phyloP scores from a whole-genome alignment of 1,140 invertebrate species.

The Archegozetes longisetosus region DNA sequence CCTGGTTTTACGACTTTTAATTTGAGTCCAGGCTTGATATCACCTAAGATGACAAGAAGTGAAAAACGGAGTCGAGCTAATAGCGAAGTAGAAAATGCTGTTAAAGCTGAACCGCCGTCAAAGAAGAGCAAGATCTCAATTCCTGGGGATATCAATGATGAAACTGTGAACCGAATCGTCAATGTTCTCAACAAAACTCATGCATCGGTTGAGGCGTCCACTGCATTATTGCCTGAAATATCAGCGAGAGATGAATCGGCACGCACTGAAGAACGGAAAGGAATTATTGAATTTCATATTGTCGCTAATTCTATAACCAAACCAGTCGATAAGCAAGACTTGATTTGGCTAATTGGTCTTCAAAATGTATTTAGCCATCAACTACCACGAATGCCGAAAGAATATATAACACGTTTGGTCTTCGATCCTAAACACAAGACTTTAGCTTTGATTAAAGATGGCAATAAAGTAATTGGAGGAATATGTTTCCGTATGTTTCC shows the following conservation, averaged over 20 bases:
- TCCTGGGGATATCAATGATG: conserved; percentile 1
- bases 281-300: conserved; percentile 81
- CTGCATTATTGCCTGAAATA: conserved; percentile 37
- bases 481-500: conserved; percentile 95
- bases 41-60: conserved; percentile 21
- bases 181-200: conserved; percentile 7
- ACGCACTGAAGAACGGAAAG: conserved; percentile 68
- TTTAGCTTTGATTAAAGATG: conserved; percentile 70
- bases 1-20: conserved; percentile 45
- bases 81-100: background rate
- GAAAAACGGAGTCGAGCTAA: conserved; percentile 22
- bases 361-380: conserved; percentile 93
- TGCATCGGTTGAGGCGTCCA: background rate
- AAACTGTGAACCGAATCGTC: background rate
- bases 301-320: conserved; percentile 79
- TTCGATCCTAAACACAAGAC: conserved; percentile 98
- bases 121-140: conserved; percentile 1
- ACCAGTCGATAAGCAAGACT: conserved; percentile 55
- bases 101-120: conserved; percentile 19
- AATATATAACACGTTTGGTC: conserved; percentile 90
- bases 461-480: conserved; percentile 77
- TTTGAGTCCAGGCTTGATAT: conserved; percentile 37
- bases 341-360: conserved; percentile 65
- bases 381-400: conserved; percentile 89
- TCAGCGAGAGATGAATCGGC: conserved; percentile 76